These are phyloP conservation scores for Tetanocera ferruginea DNA, from an alignment of 2,888 invertebrate species.

Conservation along the genomic window DNA sequence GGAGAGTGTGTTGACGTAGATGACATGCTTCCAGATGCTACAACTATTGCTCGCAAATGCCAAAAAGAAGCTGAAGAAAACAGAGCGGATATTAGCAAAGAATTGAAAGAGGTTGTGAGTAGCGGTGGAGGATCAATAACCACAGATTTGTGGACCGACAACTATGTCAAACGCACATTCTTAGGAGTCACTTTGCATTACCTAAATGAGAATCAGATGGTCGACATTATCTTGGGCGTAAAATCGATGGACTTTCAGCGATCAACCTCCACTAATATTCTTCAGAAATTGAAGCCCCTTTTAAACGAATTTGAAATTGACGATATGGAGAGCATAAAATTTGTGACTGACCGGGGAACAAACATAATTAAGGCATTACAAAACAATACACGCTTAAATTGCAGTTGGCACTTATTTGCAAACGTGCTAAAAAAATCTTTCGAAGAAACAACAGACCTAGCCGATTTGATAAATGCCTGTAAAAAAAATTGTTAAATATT, in stretches of 20 bases:
- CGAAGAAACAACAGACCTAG: constrained; percentile 21
- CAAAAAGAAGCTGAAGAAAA: constrained; percentile 41
- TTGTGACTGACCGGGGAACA: constrained; percentile 38
- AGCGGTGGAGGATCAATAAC: constrained; percentile 43
- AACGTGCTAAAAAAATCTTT: constrained; percentile 39
- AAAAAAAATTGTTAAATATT: too few species aligned
- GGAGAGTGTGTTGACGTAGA: too few species aligned
- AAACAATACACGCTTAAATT: constrained; percentile 38
- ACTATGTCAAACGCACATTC: constrained; percentile 45
- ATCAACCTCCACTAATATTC: constrained; percentile 41
- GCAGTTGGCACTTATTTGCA: constrained; percentile 40
- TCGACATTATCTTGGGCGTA: constrained; percentile 43
- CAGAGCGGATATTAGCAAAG: constrained; percentile 30
- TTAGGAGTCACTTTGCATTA: constrained; percentile 48
- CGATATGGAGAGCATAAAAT: constrained; percentile 40
- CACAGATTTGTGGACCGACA: constrained; percentile 47
- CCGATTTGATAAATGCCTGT: constrained; percentile 9
- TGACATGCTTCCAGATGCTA: constrained; percentile 41
- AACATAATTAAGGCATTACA: constrained; percentile 43
- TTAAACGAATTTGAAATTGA: constrained; percentile 42
- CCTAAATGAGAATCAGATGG: constrained; percentile 42
- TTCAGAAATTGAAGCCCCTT: constrained; percentile 32
- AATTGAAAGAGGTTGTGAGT: constrained; percentile 36
- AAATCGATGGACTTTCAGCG: constrained; percentile 47
- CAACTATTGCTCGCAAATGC: constrained; percentile 40